A percentile compares a stretch with the other conserved stretches of the same genome.
phyloP scores from a whole-genome alignment of 2,888 invertebrate genomes.

The Epirrita christyi region DNA sequence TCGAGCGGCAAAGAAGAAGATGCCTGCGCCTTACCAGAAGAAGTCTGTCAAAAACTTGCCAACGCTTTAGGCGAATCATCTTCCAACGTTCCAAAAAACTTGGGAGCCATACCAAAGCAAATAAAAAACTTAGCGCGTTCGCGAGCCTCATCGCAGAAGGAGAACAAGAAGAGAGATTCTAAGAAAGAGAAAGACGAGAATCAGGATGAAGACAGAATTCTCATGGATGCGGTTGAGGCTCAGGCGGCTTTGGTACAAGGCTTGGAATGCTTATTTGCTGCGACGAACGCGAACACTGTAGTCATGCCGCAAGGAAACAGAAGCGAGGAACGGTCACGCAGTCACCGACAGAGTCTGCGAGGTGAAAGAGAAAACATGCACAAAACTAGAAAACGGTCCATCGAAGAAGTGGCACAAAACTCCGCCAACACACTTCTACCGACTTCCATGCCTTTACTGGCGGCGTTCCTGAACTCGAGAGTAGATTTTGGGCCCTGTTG shows the following conservation, averaged over 20 bases:
- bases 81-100: slow-evolving; percentile 84
- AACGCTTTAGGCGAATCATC: slow-evolving; percentile 74
- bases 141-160: slow-evolving; percentile 84
- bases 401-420: slow-evolving; percentile 86
- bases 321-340: slow-evolving; percentile 69
- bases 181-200: slow-evolving; percentile 76
- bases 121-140: slow-evolving; percentile 82
- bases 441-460: slow-evolving; percentile 85
- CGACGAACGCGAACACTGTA: slow-evolving; percentile 78
- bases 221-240: slow-evolving; percentile 80
- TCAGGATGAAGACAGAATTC: slow-evolving; percentile 70
- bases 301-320: slow-evolving; percentile 77
- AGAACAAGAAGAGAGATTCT: slow-evolving; percentile 81
- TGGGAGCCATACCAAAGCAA: slow-evolving; percentile 90
- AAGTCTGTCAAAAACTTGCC: slow-evolving; percentile 64
- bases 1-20: slow-evolving; percentile 54
- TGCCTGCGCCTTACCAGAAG: slow-evolving; percentile 55
- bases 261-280: slow-evolving; percentile 79
- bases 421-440: slow-evolving; percentile 88
- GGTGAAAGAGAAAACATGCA: slow-evolving; percentile 73
- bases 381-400: slow-evolving; percentile 80
- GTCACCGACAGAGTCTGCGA: slow-evolving; percentile 71
- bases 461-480: slow-evolving; percentile 86
- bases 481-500: slow-evolving; percentile 82
- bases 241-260: slow-evolving; percentile 85